Evolutionary conservation across 2,113 vertebrate species (phyloP).

Genomic region (Periophthalmodon schlosseri): DNA sequence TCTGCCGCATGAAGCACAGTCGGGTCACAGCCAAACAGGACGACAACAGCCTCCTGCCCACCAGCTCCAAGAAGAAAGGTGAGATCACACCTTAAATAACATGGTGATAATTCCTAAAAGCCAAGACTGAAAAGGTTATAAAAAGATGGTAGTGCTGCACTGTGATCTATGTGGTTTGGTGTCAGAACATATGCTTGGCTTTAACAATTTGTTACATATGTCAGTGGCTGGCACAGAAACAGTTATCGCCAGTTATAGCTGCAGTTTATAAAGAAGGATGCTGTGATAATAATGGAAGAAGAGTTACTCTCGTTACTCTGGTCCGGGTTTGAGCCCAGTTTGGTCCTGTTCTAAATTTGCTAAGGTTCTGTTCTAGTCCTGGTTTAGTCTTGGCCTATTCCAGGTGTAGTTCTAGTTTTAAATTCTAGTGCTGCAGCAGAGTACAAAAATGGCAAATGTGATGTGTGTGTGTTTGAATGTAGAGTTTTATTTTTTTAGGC

Average conservation of each 20-base stretch:
- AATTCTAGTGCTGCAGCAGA: no score
- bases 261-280: not conserved
- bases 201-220: not conserved
- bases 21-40: conserved; percentile 71
- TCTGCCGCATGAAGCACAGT: conserved; percentile 85
- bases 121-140: not conserved
- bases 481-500: not conserved
- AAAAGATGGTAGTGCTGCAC: not conserved
- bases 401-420: not conserved
- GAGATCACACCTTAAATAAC: not conserved
- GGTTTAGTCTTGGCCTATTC: not conserved
- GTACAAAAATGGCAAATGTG: not conserved
- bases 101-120: not conserved
- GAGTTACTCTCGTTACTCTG: not conserved
- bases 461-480: not conserved
- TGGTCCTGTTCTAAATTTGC: not conserved
- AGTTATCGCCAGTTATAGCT: not conserved
- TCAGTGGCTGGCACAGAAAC: not conserved
- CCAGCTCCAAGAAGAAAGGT: conserved; percentile 82
- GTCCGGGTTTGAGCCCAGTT: not conserved
- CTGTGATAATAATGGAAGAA: no score
- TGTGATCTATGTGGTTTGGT: no score
- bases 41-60: conserved; percentile 67
- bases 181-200: not conserved
- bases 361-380: not conserved